Base-by-base conservation (phyloP, 2,888 invertebrate genomes). In the Lamproptera curius region DNA sequence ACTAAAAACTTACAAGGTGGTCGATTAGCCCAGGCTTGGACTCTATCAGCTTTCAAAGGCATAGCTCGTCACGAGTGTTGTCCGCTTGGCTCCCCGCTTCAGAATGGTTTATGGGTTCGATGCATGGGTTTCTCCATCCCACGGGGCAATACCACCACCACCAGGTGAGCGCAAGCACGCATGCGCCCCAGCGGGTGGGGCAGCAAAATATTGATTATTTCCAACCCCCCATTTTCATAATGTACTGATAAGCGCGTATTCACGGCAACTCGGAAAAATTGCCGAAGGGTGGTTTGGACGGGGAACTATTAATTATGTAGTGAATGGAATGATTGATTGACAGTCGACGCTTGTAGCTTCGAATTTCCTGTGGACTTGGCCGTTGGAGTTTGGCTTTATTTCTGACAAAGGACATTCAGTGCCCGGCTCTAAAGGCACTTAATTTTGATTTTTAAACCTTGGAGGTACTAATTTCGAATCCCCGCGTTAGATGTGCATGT, bases 221-320 rank as follows among this genome's bases (percentile, higher is more conserved):
- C 68, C 53, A 54, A 65, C 55, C 76, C 80, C 76, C 76, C 72
- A 74, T 74, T 74, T 70, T 66, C 71, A 74, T 68, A 84, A 84
- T 83, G 71, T 69, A 51, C 63, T 68, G 85, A 86, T 86, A 86
- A 85, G 80, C 67, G 54, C 56, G 59, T 74, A 72, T 73, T 74
- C 76, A 72, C 62, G 70, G 73, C 61, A 63, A 62, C 66, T 66
- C 61, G 73, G 78, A 79, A 79, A 83, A 84, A 83, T 85, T 81
- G 70, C 69, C 52, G 51, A 56, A 53, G 65, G 70, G 70, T 73
- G 73, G 75, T 64, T 62, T 45, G 71, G 72, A 59, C 63, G 67
- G 65, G 61, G 54, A 59, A 57, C 58, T 79, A 84, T 85, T 84
- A 84, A 87, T 85, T 83, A 87, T 85, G 75, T 77, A 86, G 70